phyloP scores from a whole-genome alignment of 1,140 invertebrate genomes.

The Apis dorsata region DNA sequence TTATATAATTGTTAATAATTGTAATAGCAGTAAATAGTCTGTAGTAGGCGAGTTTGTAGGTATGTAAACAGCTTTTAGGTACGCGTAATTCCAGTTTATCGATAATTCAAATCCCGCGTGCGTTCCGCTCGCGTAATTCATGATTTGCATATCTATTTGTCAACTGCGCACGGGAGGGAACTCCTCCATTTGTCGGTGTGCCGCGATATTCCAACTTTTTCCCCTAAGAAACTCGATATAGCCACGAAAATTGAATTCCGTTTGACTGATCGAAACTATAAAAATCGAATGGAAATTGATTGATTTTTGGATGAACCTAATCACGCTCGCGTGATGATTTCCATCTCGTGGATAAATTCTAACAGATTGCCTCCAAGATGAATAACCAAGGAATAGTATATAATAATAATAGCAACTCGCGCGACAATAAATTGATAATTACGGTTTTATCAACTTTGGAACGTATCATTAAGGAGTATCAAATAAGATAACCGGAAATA shows the following conservation, averaged over 20 bases:
- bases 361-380: neutral
- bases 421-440: neutral
- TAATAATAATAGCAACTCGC: neutral
- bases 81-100: conserved; percentile 63
- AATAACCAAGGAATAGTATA: neutral
- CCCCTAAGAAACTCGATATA: neutral
- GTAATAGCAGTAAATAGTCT: conserved; percentile 71
- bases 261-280: conserved; percentile 4
- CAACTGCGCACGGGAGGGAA: neutral
- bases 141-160: conserved; percentile 37
- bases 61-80: conserved; percentile 68
- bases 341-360: neutral
- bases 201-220: conserved; percentile 1
- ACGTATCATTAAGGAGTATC: neutral
- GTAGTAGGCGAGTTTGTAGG: conserved; percentile 71
- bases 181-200: neutral
- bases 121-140: conserved; percentile 27
- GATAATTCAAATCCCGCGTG: conserved; percentile 62
- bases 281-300: conserved; percentile 37
- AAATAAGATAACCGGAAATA: neutral
- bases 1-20: conserved; percentile 68
- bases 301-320: neutral
- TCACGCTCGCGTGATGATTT: neutral
- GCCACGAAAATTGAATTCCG: conserved; percentile 7
- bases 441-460: neutral